phyloP scores from a whole-genome alignment of 2,888 invertebrate genomes.

The Phania funesta region DNA sequence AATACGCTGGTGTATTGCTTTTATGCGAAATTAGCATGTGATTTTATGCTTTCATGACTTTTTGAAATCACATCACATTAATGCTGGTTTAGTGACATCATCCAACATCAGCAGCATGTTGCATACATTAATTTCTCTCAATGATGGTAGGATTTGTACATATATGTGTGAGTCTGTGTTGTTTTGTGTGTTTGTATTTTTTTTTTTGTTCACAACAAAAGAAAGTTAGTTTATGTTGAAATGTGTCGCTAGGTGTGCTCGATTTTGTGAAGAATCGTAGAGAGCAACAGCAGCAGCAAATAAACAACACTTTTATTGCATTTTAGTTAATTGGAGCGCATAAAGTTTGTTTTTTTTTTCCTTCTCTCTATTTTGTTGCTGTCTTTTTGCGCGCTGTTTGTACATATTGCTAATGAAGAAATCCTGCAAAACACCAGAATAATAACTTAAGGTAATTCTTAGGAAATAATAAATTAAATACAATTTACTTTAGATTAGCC shows the following conservation, averaged over 20 bases:
- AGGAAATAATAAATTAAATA: neutral
- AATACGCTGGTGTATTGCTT: conserved; percentile 51
- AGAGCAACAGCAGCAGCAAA: conserved; percentile 8
- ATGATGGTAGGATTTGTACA: neutral
- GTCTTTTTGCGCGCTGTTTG: conserved; percentile 4
- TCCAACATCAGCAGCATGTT: conserved; percentile 44
- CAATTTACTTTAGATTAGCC: neutral
- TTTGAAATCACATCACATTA: conserved; percentile 42
- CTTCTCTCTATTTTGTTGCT: conserved; percentile 18
- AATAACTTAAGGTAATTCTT: neutral
- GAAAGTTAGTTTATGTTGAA: conserved; percentile 31
- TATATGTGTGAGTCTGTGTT: conserved; percentile 1
- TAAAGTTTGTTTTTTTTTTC: conserved; percentile 51
- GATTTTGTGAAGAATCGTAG: conserved; percentile 26
- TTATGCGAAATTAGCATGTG: conserved; percentile 59
- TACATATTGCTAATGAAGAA: conserved; percentile 51
- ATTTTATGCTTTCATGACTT: conserved; percentile 63
- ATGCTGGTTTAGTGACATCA: conserved; percentile 42
- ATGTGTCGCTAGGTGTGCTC: conserved; percentile 34
- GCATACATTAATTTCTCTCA: conserved; percentile 27
- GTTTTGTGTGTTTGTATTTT: neutral
- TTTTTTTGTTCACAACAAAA: conserved; percentile 1
- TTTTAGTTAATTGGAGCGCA: conserved; percentile 66
- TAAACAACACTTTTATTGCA: conserved; percentile 55
- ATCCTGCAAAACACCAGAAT: conserved; percentile 7